phyloP scores from a whole-genome alignment of 2,113 vertebrate genomes.

The Grus americana region DNA sequence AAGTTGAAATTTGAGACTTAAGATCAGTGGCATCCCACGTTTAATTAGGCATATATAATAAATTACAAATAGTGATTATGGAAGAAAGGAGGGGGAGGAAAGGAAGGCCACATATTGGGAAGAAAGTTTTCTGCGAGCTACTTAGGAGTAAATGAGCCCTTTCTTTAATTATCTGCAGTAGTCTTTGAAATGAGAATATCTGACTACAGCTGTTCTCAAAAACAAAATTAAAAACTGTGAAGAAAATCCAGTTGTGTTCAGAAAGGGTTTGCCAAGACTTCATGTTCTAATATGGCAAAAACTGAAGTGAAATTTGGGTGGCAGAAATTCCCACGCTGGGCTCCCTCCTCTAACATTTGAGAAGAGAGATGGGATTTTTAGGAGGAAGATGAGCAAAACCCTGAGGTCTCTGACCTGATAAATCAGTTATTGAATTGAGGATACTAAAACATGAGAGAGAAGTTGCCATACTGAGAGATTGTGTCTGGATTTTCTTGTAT shows the following conservation, averaged over 20 bases:
- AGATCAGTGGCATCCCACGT: background rate
- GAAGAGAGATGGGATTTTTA: background rate
- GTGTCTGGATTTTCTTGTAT: background rate
- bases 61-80: constrained; percentile 13
- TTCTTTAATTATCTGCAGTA: constrained; percentile 49
- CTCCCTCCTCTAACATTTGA: background rate
- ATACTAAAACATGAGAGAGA: background rate
- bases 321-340: rapidly evolving
- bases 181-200: constrained; percentile 19
- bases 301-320: background rate
- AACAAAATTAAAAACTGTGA: background rate
- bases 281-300: background rate
- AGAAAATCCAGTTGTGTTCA: background rate
- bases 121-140: constrained; percentile 38
- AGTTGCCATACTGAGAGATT: background rate
- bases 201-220: background rate
- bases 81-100: background rate
- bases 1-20: constrained; percentile 28
- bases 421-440: background rate
- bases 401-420: background rate
- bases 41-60: constrained; percentile 47
- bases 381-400: background rate
- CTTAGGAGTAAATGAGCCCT: constrained; percentile 51
- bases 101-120: constrained; percentile 11
- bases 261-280: background rate